phyloP scores from a whole-genome alignment of 2,888 invertebrate genomes.

The Lysandra coridon region DNA sequence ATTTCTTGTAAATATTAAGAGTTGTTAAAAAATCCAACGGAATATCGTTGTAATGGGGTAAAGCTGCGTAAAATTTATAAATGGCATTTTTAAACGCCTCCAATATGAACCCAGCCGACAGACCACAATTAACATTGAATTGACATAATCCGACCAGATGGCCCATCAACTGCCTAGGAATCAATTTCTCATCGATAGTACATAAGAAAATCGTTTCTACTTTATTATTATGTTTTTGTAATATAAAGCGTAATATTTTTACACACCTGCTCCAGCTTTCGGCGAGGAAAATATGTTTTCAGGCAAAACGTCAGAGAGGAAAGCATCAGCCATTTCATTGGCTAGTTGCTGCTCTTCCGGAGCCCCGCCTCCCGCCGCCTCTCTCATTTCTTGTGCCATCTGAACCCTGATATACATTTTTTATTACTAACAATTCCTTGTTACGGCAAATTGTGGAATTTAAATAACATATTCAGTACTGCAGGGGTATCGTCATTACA shows the following conservation, averaged over 20 bases:
- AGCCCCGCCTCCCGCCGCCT: constrained; percentile 89
- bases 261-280: constrained; percentile 89
- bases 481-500: constrained; percentile 69
- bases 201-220: no score
- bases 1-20: no score
- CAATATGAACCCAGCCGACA: no score
- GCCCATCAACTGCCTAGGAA: no score
- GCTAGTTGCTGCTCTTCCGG: constrained; percentile 97
- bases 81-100: no score
- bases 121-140: no score
- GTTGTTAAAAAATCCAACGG: no score
- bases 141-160: no score
- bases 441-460: not conserved
- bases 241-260: constrained; percentile 12
- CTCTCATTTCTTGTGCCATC: constrained; percentile 99
- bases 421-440: not conserved
- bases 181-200: no score
- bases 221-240: not conserved
- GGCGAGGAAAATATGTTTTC: constrained; percentile 97
- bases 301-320: constrained; percentile 95
- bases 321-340: constrained; percentile 98
- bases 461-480: constrained; percentile 58
- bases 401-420: constrained; percentile 83
- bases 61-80: no score
- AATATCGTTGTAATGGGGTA: no score